Evolutionary conservation across 2,888 invertebrate species (phyloP), one percentile per base, ranked within the genome.

Genomic region (Ophion slaviceki): DNA sequence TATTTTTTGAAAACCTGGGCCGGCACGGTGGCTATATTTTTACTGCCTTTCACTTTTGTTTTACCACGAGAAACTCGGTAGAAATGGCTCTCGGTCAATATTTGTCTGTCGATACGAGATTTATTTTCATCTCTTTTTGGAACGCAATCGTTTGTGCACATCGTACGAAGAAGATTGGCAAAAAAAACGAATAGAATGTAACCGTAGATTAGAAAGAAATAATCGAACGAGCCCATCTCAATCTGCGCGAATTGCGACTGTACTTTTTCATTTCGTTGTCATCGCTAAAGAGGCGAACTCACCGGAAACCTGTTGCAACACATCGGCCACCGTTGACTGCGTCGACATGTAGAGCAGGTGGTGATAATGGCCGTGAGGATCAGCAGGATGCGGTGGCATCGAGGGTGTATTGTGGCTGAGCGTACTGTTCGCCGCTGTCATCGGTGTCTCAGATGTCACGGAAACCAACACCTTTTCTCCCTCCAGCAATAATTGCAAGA

Each of bases 401-500:
- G 92, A 91, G 17, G 92, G 91, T 82, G 90, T 88, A 82, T 90
- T 92, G 57, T 91, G 90, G 88, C 89, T 92, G 10, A 88, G 86
- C 11, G 90, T 88, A 4, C 88, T 90, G 62, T 88, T 90, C 2
- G 92, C 91, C 45, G 92, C 90, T 88, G 92, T 92, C 92, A 93
- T 93, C 14, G 92, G 92, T 83, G 90, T 88, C 81, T 93, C 93
- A 3, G 93, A 94, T 2, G 94, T 94, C 82, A 98, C 96, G 89
- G 97, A 97, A 36, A 98, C 97, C 36, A 96, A 95, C 86, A 97
- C 96, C 90, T 97, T 97, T 94, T 98, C 98, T 91, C 97, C 97
- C 91, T 98, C 98, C 87, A 99, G 94, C 87, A 99, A 95, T 80
- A 98, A 95, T 91, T 98, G 98, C 78, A 98, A 95, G 88, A 98